These are phyloP conservation scores for Andricus grossulariae DNA, from an alignment of 1,140 invertebrate species.

Conservation along the genomic window DNA sequence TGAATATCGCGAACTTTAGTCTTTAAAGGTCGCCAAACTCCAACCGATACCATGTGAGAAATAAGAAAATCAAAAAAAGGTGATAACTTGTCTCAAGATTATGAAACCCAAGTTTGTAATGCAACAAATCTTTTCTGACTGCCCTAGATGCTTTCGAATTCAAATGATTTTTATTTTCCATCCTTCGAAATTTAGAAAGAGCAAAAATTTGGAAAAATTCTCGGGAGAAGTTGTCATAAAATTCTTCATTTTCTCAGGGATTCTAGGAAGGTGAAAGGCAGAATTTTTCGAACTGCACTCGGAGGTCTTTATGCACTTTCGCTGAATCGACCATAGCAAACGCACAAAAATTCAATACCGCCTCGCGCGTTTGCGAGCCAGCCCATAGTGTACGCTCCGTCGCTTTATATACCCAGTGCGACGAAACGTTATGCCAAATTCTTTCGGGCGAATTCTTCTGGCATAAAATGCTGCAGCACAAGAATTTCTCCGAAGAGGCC, in stretches of 20 bases:
- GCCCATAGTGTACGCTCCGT: slow-evolving; percentile 65
- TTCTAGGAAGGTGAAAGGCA: not conserved
- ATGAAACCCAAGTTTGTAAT: not conserved
- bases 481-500: slow-evolving; percentile 44
- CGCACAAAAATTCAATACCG: slow-evolving; percentile 75
- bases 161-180: too few relatives aligned
- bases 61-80: slow-evolving; percentile 22
- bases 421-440: slow-evolving; percentile 59
- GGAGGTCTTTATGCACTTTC: slow-evolving; percentile 68
- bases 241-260: too few relatives aligned
- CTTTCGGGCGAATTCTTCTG: slow-evolving; percentile 42
- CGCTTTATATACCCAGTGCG: slow-evolving; percentile 68
- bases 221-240: too few relatives aligned
- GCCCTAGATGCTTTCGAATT: too few relatives aligned
- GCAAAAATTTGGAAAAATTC: too few relatives aligned
- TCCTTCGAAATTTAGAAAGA: too few relatives aligned
- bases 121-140: too few relatives aligned
- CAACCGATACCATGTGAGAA: slow-evolving; percentile 36
- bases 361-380: slow-evolving; percentile 54
- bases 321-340: slow-evolving; percentile 73
- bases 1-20: slow-evolving; percentile 73
- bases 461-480: slow-evolving; percentile 41
- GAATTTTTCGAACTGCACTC: slow-evolving; percentile 46
- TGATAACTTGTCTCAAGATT: not conserved
- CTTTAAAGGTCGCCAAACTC: slow-evolving; percentile 70